Evolutionary conservation across 2,888 invertebrate genomes (phyloP).

Genomic region (Sesia bembeciformis): DNA sequence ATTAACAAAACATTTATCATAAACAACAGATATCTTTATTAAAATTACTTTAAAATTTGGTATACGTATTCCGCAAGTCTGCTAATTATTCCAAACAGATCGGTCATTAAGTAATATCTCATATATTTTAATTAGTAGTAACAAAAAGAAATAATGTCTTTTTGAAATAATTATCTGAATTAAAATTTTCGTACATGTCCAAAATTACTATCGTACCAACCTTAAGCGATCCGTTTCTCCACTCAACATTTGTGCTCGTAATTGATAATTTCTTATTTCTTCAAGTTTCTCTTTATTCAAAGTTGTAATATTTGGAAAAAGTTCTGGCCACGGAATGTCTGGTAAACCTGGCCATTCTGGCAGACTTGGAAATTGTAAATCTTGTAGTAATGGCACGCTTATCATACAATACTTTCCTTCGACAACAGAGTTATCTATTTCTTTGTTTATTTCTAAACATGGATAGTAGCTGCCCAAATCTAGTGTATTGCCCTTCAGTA

Average conservation of each 20-base stretch:
- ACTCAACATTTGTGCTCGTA: background rate
- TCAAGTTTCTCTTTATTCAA: background rate
- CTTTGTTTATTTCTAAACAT: conserved; percentile 26
- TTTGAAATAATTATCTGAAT: too few species aligned
- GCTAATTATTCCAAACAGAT: too few species aligned
- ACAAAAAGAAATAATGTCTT: too few species aligned
- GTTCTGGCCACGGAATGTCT: conserved; percentile 12
- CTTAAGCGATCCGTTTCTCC: background rate
- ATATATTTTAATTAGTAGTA: too few species aligned
- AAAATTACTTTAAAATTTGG: too few species aligned
- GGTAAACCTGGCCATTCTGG: too few species aligned
- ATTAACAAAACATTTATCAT: too few species aligned
- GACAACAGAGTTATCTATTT: conserved; percentile 20
- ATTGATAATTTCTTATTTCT: conserved; percentile 1
- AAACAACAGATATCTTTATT: too few species aligned
- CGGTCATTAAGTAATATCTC: too few species aligned
- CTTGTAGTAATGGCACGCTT: conserved; percentile 25
- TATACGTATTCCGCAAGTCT: too few species aligned
- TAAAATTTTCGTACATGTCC: too few species aligned
- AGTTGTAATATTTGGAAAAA: conserved; percentile 3
- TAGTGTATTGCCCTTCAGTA: conserved; percentile 21
- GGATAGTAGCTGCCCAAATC: conserved; percentile 42
- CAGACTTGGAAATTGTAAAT: conserved; percentile 1
- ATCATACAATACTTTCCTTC: conserved; percentile 50
- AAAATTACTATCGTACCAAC: too few species aligned